Conservation (phyloP, 2,888 invertebrate genomes). For the Lepidonotus clava region DNA sequence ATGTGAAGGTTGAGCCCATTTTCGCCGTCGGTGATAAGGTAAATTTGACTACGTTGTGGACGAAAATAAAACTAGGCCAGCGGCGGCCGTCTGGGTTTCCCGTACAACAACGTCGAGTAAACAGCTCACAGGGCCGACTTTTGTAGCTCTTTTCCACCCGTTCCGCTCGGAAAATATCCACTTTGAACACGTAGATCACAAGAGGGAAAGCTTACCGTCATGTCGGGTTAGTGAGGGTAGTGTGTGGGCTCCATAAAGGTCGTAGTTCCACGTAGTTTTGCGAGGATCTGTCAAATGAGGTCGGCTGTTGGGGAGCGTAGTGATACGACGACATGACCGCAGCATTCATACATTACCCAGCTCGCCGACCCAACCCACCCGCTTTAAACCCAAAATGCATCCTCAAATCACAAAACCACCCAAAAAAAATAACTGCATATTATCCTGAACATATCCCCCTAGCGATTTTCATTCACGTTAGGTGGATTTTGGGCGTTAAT, state of each 20-base stretch:
- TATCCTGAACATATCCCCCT: not conserved
- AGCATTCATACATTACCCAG: constrained; percentile 32
- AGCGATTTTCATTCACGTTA: not conserved
- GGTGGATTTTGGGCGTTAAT: too few relatives aligned
- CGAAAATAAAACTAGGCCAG: constrained; percentile 17
- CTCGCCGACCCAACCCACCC: not conserved
- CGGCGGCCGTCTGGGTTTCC: not conserved
- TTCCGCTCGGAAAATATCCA: not conserved
- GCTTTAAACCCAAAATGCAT: not conserved
- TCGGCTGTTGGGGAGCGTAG: not conserved
- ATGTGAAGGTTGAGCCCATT: not conserved
- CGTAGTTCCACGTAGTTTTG: not conserved
- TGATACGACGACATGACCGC: not conserved
- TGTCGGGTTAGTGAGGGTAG: not conserved
- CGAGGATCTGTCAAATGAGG: not conserved
- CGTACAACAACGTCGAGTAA: not conserved
- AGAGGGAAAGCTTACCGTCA: not conserved
- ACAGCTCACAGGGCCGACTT: not conserved
- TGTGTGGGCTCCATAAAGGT: not conserved
- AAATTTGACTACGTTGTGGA: not conserved
- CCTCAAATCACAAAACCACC: not conserved
- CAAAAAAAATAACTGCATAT: not conserved
- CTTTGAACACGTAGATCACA: not conserved
- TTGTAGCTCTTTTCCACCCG: not conserved
- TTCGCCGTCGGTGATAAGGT: not conserved